Conservation (phyloP, 2,113 vertebrate genomes). For the Mystacornis crossleyi region DNA sequence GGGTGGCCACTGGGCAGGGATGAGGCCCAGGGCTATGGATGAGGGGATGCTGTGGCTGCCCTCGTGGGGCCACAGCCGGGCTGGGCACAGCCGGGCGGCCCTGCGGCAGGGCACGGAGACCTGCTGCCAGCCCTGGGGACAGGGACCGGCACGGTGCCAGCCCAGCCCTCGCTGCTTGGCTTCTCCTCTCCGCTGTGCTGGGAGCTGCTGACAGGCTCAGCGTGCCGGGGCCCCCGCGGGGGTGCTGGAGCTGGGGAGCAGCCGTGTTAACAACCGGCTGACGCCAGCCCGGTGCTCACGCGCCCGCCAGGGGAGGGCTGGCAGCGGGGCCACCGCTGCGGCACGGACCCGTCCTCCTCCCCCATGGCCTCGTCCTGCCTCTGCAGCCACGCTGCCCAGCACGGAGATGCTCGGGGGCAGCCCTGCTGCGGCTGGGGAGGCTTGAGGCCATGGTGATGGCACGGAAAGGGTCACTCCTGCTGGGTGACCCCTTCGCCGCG, state of each 20-base stretch:
- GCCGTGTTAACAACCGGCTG: not conserved
- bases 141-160: not conserved
- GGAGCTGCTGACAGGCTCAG: not conserved
- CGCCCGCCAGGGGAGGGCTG: not conserved
- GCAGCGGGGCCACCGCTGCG: not conserved
- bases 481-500: rapidly evolving
- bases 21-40: not conserved
- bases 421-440: not conserved
- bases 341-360: not conserved
- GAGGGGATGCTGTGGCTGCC: not conserved
- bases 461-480: not conserved
- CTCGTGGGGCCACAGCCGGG: rapidly evolving
- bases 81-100: not conserved
- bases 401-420: not conserved
- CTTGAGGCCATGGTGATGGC: not conserved
- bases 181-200: not conserved
- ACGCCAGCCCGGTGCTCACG: not conserved
- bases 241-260: not conserved
- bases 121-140: not conserved
- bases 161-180: rapidly evolving
- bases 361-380: rapidly evolving
- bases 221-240: rapidly evolving
- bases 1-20: not conserved
- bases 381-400: not conserved
- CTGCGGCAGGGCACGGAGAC: rapidly evolving